These are phyloP conservation scores for Blastobasis lacticolella DNA, from an alignment of 2,888 invertebrate genomes.

Conservation along the genomic window DNA sequence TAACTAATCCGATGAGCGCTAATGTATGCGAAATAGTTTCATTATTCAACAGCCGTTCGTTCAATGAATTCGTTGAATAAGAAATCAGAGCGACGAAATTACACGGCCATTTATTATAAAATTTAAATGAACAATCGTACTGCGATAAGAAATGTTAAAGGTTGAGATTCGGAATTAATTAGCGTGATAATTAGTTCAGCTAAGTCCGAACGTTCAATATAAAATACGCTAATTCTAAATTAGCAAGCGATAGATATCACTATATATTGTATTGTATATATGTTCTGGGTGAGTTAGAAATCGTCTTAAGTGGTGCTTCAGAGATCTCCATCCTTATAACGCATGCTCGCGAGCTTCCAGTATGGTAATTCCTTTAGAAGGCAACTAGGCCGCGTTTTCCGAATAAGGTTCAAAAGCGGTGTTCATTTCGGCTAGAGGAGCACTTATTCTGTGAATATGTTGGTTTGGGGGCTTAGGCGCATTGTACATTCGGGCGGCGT, in stretches of 20 bases:
- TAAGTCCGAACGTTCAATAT: too few species aligned
- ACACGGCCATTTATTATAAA: too few species aligned
- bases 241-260: too few species aligned
- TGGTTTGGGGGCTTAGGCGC: conserved; percentile 50
- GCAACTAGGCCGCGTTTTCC: conserved; percentile 42
- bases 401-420: conserved; percentile 51
- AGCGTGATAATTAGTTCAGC: too few species aligned
- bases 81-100: background rate
- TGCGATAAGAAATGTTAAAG: too few species aligned
- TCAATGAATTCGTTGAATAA: conserved; percentile 27
- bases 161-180: too few species aligned
- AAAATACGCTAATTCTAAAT: too few species aligned
- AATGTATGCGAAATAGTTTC: conserved; percentile 52
- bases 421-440: conserved; percentile 55
- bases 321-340: conserved; percentile 28
- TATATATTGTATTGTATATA: too few species aligned
- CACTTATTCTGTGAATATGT: conserved; percentile 56
- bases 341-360: conserved; percentile 28
- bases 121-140: too few species aligned
- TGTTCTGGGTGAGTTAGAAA: conserved; percentile 15
- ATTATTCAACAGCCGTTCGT: conserved; percentile 37
- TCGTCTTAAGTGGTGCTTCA: conserved; percentile 23
- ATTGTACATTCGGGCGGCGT: conserved; percentile 63
- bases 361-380: conserved; percentile 44
- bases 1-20: conserved; percentile 50